phyloP scores from a whole-genome alignment of 2,888 invertebrate species.

The Branchellion lobata region DNA sequence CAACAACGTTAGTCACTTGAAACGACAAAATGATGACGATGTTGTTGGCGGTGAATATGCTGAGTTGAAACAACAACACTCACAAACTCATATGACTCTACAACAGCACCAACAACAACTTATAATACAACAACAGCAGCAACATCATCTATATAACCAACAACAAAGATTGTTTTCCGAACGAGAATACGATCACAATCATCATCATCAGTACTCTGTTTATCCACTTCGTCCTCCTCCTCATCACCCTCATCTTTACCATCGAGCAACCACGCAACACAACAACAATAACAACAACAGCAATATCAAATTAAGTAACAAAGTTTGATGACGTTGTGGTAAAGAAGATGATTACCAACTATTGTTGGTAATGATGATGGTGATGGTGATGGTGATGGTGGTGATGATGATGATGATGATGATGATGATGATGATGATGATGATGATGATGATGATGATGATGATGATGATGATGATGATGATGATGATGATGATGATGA shows the following conservation, averaged over 20 bases:
- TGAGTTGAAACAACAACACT: constrained; percentile 23
- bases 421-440: constrained; percentile 26
- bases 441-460: constrained; percentile 11
- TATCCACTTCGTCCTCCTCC: background rate
- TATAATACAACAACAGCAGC: constrained; percentile 25
- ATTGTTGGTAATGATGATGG: constrained; percentile 33
- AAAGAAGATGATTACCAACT: background rate
- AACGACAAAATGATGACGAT: background rate
- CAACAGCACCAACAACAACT: constrained; percentile 34
- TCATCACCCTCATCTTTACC: background rate
- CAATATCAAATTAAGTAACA: constrained; percentile 3
- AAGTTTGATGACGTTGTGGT: background rate
- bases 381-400: constrained; percentile 31
- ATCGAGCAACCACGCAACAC: background rate
- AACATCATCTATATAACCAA: constrained; percentile 26
- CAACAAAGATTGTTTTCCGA: background rate
- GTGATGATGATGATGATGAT: constrained; percentile 6
- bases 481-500: constrained; percentile 20
- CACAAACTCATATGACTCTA: constrained; percentile 11
- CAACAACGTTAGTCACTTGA: background rate
- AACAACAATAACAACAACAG: background rate
- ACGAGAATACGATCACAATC: constrained; percentile 6
- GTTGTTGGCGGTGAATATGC: background rate
- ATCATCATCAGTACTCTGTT: background rate
- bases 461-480: constrained; percentile 19